Percentiles rank a stretch among this genome's conserved stretches.
Conservation (phyloP, 2,888 invertebrate genomes). For the Sphaeridia pumilis region DNA sequence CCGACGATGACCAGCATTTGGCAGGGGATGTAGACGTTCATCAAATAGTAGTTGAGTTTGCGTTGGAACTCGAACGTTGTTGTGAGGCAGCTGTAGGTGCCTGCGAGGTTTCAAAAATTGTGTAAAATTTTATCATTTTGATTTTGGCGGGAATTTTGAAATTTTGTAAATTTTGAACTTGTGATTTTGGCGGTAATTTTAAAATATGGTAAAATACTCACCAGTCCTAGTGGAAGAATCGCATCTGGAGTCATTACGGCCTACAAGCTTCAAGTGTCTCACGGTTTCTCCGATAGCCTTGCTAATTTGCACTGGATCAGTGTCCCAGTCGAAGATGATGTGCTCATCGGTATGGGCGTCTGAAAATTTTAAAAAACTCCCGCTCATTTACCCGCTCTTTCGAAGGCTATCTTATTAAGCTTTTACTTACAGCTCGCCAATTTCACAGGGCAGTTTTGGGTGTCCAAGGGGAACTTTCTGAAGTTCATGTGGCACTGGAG, state of each 20-base stretch:
- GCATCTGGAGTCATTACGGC: not conserved
- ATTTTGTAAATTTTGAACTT: not conserved
- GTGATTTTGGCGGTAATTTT: not conserved
- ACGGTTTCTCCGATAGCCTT: not conserved
- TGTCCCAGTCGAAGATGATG: slow-evolving; percentile 40
- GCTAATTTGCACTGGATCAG: slow-evolving; percentile 38
- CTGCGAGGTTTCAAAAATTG: slow-evolving; percentile 24
- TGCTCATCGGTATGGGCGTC: slow-evolving; percentile 44
- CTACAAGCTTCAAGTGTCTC: not conserved
- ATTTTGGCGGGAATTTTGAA: too few species aligned
- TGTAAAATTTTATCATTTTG: not conserved
- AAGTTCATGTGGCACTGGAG: slow-evolving; percentile 43
- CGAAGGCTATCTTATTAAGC: too few species aligned
- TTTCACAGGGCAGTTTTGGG: slow-evolving; percentile 41
- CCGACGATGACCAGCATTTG: slow-evolving; percentile 39
- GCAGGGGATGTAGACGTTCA: slow-evolving; percentile 44
- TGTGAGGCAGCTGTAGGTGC: slow-evolving; percentile 36
- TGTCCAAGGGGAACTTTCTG: slow-evolving; percentile 43
- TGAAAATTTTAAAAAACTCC: slow-evolving; percentile 26
- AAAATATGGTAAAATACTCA: not conserved
- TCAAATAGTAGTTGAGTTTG: slow-evolving; percentile 42
- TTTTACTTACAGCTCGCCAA: slow-evolving; percentile 42
- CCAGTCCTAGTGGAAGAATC: not conserved
- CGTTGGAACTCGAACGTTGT: slow-evolving; percentile 41
- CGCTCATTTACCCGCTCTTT: not conserved